Percentiles rank a stretch among this genome's conserved stretches.
phyloP scores from a whole-genome alignment of 2,888 invertebrate genomes.

The Patella depressa region DNA sequence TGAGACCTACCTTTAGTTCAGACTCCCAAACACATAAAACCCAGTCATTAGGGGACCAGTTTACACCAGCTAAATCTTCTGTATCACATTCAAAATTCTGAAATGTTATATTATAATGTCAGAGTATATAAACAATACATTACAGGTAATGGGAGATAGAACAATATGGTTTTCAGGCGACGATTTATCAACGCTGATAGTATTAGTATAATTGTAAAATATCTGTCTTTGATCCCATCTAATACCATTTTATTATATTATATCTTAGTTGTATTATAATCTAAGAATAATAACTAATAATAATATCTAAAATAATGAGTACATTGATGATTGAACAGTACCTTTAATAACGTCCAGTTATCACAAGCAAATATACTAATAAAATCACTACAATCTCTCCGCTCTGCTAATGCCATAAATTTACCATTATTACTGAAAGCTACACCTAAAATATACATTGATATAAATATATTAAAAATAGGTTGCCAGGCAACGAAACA shows the following conservation, averaged over 20 bases:
- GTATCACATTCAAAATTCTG: slow-evolving; percentile 71
- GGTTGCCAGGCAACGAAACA: too few species aligned
- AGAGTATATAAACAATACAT: too few species aligned
- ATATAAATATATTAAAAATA: not conserved
- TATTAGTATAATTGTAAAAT: too few species aligned
- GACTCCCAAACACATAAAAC: slow-evolving; percentile 71
- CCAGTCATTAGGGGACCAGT: slow-evolving; percentile 71
- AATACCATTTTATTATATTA: too few species aligned
- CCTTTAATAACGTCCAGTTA: slow-evolving; percentile 71
- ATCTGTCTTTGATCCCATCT: too few species aligned
- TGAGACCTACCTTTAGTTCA: slow-evolving; percentile 48
- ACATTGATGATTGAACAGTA: slow-evolving; percentile 21
- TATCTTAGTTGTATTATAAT: too few species aligned
- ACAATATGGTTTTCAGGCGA: too few species aligned
- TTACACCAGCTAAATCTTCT: slow-evolving; percentile 69
- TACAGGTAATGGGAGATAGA: too few species aligned
- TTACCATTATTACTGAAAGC: slow-evolving; percentile 67
- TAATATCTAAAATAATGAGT: too few species aligned
- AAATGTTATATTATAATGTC: slow-evolving; percentile 15
- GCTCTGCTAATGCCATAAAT: slow-evolving; percentile 72
- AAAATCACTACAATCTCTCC: slow-evolving; percentile 71
- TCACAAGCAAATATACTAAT: slow-evolving; percentile 69
- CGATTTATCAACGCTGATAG: too few species aligned
- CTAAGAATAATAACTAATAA: too few species aligned
- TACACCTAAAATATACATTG: slow-evolving; percentile 46